Base-by-base conservation (phyloP, 1,140 invertebrate genomes). In the Caenorhabditis inopinata region DNA sequence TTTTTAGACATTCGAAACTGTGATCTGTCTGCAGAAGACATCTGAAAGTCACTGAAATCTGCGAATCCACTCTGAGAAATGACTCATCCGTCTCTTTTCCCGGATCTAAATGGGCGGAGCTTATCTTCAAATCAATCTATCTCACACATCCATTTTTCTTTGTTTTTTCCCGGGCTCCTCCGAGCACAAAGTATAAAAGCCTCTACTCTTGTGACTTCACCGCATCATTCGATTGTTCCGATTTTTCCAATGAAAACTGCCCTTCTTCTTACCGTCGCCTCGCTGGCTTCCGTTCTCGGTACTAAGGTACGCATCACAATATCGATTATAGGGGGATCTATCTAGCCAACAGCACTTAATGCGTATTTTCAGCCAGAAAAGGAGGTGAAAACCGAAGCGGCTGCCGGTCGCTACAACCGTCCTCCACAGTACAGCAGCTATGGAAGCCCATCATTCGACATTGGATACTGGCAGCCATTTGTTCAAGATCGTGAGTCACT, bases 381-480 rank as follows among this genome's bases (percentile, higher is more conserved):
- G 6, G 58, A 68, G n/a, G 58, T 68, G 32, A 68, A 68, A 18
- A 21, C 58, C 16, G 58, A 68, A 1, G 58, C 58, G 5, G 58
- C 58, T 25, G 58, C 58, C 32, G 58, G 58, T 1, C 58, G 58
- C 58, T 68, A 68, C 58, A 21, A 21, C n/a, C 32, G 51, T 58
- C 51, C 16, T 16, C 27, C 27, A 58, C 21, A 16, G 12, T 42
- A 38, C 23, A 32, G 58, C 7, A 32, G 58, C 1, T 38, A 38
- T 21, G 58, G 58, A 68, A 38, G 38, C n/a, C 58, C 32, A 21
- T 18, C 51, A 12, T 58, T 23, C 9, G 51, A 18, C 35, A 29
- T 32, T 2, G 58, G 58, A 68, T 68, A 68, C 58, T 68, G 58
- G 58, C 58, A 68, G n/a, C 58, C 58, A 68, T 32, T 68, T 2